Conservation (phyloP, 2,113 vertebrate genomes). For the Etheostoma cragini region DNA sequence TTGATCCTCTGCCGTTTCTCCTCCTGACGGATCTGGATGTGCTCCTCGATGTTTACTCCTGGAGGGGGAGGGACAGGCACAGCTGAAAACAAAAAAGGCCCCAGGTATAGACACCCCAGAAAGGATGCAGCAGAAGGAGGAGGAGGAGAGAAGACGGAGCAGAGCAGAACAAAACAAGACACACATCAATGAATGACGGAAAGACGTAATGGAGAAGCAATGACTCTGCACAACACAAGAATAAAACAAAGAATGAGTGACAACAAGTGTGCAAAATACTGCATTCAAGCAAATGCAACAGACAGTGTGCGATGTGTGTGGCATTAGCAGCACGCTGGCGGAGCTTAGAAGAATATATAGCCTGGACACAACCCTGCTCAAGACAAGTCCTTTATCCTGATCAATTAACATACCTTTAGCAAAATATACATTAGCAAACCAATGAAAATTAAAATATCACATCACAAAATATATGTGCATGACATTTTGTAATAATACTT, state of each 20-base stretch:
- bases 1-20: conserved; percentile 97
- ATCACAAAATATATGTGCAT: not conserved
- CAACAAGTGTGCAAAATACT: conserved; percentile 14
- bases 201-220: conserved; percentile 70
- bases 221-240: conserved; percentile 55
- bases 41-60: conserved; percentile 98
- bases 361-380: conserved; percentile 1
- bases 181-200: conserved; percentile 80
- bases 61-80: conserved; percentile 95
- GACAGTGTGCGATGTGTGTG: conserved; percentile 22
- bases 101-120: conserved; percentile 70
- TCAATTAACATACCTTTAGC: not conserved
- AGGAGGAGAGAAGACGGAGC: conserved; percentile 61
- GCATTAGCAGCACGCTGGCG: conserved; percentile 22
- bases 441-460: not conserved
- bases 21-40: conserved; percentile 96
- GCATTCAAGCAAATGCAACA: conserved; percentile 49
- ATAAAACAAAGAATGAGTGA: conserved; percentile 36
- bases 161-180: conserved; percentile 79
- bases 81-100: conserved; percentile 86
- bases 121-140: conserved; percentile 58
- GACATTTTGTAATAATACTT: not conserved
- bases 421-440: not conserved
- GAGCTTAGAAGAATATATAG: conserved; percentile 5
- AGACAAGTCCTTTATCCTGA: not conserved